Percentiles rank a stretch among this genome's conserved stretches.
These are phyloP conservation scores for Microcaecilia unicolor DNA, from an alignment of 2,797 vertebrate species.

Conservation along the genomic window DNA sequence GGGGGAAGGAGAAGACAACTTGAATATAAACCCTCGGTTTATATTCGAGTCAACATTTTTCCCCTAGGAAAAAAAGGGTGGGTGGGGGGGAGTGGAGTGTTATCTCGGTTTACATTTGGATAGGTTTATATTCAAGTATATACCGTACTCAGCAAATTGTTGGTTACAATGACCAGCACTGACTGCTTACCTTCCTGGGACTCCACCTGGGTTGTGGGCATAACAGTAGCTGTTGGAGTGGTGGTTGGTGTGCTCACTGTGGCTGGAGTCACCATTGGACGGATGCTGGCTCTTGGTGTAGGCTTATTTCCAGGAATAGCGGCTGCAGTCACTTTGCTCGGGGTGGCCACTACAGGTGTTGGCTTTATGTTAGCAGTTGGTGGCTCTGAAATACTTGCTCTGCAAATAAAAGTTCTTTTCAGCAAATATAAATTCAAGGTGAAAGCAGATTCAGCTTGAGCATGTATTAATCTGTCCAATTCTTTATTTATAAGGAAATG, in stretches of 20 bases:
- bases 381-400: slow-evolving; percentile 84
- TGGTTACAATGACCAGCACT: too few species aligned
- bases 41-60: too few species aligned
- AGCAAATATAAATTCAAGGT: not conserved
- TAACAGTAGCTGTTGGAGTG: slow-evolving; percentile 94
- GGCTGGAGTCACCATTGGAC: slow-evolving; percentile 94
- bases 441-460: not conserved
- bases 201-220: slow-evolving; percentile 96
- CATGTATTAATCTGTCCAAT: not conserved
- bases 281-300: slow-evolving; percentile 94
- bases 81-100: too few species aligned
- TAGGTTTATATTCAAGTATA: too few species aligned
- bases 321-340: slow-evolving; percentile 80
- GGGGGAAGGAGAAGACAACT: too few species aligned
- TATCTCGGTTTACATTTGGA: too few species aligned
- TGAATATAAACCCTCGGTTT: too few species aligned
- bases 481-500: not conserved
- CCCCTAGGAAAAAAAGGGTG: too few species aligned
- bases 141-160: too few species aligned
- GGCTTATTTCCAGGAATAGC: slow-evolving; percentile 88
- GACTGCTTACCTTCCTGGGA: slow-evolving; percentile 76
- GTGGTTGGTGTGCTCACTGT: slow-evolving; percentile 79
- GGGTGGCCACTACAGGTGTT: slow-evolving; percentile 84
- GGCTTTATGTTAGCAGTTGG: slow-evolving; percentile 98
- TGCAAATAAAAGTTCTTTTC: slow-evolving; percentile 27